phyloP scores from a whole-genome alignment of 2,888 invertebrate genomes.

The Baccha elongata region DNA sequence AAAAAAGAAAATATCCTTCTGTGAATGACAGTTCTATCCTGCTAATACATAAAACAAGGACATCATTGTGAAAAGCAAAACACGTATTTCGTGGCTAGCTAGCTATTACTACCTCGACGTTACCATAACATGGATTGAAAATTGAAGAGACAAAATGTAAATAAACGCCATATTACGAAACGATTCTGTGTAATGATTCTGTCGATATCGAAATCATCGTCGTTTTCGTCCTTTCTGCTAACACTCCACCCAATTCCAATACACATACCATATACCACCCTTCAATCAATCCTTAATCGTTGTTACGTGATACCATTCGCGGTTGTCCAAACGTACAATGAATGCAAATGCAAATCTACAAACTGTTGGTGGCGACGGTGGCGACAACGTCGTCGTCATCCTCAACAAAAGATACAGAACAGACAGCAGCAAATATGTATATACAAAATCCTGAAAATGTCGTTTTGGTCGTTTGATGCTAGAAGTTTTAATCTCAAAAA shows the following conservation, averaged over 20 bases:
- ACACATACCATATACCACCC: too few relatives aligned
- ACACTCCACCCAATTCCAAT: too few relatives aligned
- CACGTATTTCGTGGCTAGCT: slow-evolving; percentile 36
- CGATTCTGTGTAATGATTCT: slow-evolving; percentile 44
- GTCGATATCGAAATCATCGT: slow-evolving; percentile 42
- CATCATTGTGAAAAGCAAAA: slow-evolving; percentile 55
- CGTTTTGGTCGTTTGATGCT: slow-evolving; percentile 18
- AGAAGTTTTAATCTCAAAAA: slow-evolving; percentile 37
- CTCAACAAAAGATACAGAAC: slow-evolving; percentile 20
- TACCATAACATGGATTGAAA: slow-evolving; percentile 34
- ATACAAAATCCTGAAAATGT: slow-evolving; percentile 5
- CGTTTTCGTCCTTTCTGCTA: slow-evolving; percentile 15
- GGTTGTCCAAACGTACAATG: slow-evolving; percentile 53
- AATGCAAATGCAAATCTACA: slow-evolving; percentile 47
- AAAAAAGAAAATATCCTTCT: slow-evolving; percentile 16
- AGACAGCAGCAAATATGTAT: slow-evolving; percentile 10
- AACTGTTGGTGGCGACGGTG: not conserved
- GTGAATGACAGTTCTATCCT: slow-evolving; percentile 26
- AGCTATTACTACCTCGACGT: slow-evolving; percentile 26
- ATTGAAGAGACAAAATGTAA: slow-evolving; percentile 53
- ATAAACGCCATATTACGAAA: slow-evolving; percentile 43
- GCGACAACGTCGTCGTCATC: not conserved
- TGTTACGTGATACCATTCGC: slow-evolving; percentile 68
- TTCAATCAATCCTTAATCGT: slow-evolving; percentile 61
- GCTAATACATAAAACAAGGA: slow-evolving; percentile 41